phyloP scores from a whole-genome alignment of 2,888 invertebrate genomes.

The Ormia ochracea region DNA sequence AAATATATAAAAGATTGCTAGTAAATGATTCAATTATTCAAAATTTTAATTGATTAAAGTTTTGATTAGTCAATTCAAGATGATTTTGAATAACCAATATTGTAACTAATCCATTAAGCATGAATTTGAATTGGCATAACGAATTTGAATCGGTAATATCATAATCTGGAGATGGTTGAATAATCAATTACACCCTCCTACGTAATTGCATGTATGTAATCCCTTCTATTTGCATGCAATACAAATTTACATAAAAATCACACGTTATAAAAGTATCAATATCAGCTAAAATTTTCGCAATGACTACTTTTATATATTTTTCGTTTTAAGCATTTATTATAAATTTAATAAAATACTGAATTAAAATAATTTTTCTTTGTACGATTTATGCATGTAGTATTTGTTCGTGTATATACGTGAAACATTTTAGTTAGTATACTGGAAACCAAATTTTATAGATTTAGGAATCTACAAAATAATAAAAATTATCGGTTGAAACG shows the following conservation, averaged over 20 bases:
- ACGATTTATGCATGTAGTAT: slow-evolving; percentile 25
- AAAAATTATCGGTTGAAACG: neutral
- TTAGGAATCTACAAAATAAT: neutral
- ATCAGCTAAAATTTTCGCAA: neutral
- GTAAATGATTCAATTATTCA: too few relatives aligned
- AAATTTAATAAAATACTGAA: slow-evolving; percentile 40
- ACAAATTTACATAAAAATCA: neutral
- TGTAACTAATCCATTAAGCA: neutral
- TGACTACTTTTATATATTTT: slow-evolving; percentile 9
- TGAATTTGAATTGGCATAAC: too few relatives aligned
- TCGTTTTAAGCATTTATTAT: slow-evolving; percentile 55
- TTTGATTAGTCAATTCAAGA: neutral
- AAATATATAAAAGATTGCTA: too few relatives aligned
- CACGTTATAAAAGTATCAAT: neutral
- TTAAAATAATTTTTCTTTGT: slow-evolving; percentile 6
- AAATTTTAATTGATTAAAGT: neutral
- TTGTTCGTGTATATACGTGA: slow-evolving; percentile 14
- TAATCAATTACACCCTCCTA: neutral
- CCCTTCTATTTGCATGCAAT: slow-evolving; percentile 18
- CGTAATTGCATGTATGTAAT: neutral
- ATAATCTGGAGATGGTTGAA: too few relatives aligned
- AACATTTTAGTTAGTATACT: slow-evolving; percentile 9
- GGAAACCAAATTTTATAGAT: slow-evolving; percentile 46
- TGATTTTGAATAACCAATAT: too few relatives aligned
- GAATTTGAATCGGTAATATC: too few relatives aligned